phyloP scores from a whole-genome alignment of 1,140 invertebrate genomes.

The Drosophila oshimai region DNA sequence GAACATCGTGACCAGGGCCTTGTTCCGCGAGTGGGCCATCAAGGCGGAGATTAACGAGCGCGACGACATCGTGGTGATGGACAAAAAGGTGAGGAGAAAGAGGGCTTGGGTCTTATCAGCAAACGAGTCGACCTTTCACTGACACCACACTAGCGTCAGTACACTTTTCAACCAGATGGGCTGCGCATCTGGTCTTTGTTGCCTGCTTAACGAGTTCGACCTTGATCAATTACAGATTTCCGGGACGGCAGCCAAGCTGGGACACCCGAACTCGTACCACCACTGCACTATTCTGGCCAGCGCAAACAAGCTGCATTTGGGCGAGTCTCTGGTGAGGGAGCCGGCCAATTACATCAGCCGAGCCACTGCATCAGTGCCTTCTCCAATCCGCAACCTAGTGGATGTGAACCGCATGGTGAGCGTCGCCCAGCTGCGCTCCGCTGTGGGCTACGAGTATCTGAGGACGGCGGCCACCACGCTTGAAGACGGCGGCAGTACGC shows the following conservation, averaged over 20 bases:
- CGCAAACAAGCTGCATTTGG: constrained; percentile 89
- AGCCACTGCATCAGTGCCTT: constrained; percentile 91
- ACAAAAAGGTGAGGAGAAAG: constrained; percentile 85
- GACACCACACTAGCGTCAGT: constrained; percentile 16
- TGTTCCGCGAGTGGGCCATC: constrained; percentile 91
- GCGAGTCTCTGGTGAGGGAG: constrained; percentile 86
- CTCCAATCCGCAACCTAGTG: constrained; percentile 90
- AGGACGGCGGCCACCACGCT: constrained; percentile 86
- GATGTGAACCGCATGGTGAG: constrained; percentile 88
- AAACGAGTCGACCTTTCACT: constrained; percentile 25
- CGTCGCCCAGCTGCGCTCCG: constrained; percentile 87
- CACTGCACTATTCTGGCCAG: constrained; percentile 96
- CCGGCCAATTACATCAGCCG: constrained; percentile 87
- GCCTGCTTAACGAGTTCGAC: background rate
- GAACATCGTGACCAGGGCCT: constrained; percentile 90
- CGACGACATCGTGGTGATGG: constrained; percentile 92
- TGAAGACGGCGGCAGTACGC: constrained; percentile 87
- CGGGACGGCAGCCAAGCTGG: constrained; percentile 95
- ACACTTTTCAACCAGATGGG: background rate
- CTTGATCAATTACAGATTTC: constrained; percentile 86
- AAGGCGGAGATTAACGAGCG: constrained; percentile 89
- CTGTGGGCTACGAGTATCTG: constrained; percentile 92
- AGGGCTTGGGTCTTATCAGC: constrained; percentile 30
- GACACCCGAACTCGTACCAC: constrained; percentile 93
- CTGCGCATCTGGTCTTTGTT: constrained; percentile 13